Percentiles rank a stretch among this genome's conserved stretches.
Conservation (phyloP, 1,140 invertebrate species). For the Xylocopa sonorina region DNA sequence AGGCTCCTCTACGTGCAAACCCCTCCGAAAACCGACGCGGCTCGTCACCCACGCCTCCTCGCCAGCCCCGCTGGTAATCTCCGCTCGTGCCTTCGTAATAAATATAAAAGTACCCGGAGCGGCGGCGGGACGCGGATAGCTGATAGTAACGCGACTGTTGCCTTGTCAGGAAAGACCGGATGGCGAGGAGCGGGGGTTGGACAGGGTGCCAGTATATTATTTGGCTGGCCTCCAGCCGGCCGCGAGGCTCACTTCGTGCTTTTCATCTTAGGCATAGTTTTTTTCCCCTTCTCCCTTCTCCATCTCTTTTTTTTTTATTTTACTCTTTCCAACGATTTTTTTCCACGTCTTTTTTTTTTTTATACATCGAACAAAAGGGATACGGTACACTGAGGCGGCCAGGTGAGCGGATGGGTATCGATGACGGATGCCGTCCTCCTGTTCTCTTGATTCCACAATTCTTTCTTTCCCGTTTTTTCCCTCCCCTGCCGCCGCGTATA, state of each 20-base stretch:
- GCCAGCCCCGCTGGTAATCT: constrained; percentile 54
- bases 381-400: constrained; percentile 26
- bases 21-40: too few relatives aligned
- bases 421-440: constrained; percentile 39
- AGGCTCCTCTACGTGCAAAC: constrained; percentile 2
- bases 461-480: background rate
- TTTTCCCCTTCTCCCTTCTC: constrained; percentile 34
- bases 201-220: constrained; percentile 77
- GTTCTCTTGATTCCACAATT: constrained; percentile 57
- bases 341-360: constrained; percentile 18
- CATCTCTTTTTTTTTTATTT: constrained; percentile 13
- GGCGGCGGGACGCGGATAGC: constrained; percentile 30
- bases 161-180: constrained; percentile 39
- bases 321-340: background rate
- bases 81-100: constrained; percentile 69
- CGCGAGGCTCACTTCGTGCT: constrained; percentile 74
- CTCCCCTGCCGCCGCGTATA: background rate
- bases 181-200: constrained; percentile 26
- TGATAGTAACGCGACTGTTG: constrained; percentile 62
- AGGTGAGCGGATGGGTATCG: constrained; percentile 59
- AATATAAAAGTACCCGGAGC: constrained; percentile 73
- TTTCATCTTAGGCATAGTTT: constrained; percentile 74
- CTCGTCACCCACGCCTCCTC: too few relatives aligned
- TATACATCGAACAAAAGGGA: constrained; percentile 65
- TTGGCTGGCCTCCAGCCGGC: constrained; percentile 76